Evolutionary conservation across 2,797 vertebrate genomes (phyloP), one percentile per base, ranked within the genome.

Genomic region (Enteromius mattozi): DNA sequence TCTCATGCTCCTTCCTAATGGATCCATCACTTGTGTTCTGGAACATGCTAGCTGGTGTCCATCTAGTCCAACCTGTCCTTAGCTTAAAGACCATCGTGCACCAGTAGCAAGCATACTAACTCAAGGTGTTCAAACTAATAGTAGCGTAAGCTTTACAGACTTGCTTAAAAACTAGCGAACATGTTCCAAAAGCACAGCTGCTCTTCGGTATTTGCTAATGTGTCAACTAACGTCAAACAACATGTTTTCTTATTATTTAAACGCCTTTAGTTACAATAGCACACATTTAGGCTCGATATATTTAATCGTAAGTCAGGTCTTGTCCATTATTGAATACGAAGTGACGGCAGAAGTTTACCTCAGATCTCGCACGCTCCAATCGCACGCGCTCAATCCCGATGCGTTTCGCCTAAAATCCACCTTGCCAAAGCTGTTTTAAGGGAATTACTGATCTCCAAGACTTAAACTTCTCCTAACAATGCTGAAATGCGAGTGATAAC

Each of bases 401-500:
- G 72, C 75, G 54, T 75, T 35, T 45, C 63, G 12, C 49, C 37
- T 56, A 78, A 83, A 86, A 81, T 54, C 63, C 69, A 68, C 56
- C 30, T 47, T 19, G 47, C 5, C 14, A 21, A 47, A n/a, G 24
- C 65, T 78, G 40, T 87, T 88, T 83, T 81, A 69, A 19, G 54
- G 13, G 47, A 66, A 76, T 51, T 63, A 40, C 51, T 33, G 80
- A 66, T 85, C 80, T 75, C 61, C 45, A 24, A 61, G 6, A 66
- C 78, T 81, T 47, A 94, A 91, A 90, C 91, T 93, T 88, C 90
- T 89, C 91, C 92, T 92, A 90, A 90, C 86, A 91, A 92, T 70
- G 88, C 91, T 89, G 89, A 92, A 91, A 93, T 90, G 90, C 91
- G 91, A 95, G 88, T 94, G 95, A 59, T n/a, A n/a, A n/a, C n/a